These are phyloP conservation scores for Centrocercus urophasianus DNA, from an alignment of 2,113 vertebrate genomes.

Conservation along the genomic window DNA sequence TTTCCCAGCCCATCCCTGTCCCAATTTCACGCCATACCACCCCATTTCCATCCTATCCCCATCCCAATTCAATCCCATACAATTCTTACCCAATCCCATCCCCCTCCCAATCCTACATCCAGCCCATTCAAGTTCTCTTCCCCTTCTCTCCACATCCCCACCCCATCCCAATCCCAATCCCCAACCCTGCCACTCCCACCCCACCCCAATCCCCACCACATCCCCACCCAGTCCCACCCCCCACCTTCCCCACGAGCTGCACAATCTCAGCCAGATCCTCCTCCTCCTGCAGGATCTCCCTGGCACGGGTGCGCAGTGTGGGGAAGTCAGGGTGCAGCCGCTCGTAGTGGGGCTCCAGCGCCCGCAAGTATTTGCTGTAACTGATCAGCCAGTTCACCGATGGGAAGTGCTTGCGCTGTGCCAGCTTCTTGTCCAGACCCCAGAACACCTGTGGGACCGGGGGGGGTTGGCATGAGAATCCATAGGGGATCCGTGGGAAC, in stretches of 20 bases:
- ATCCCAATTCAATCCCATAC: background rate
- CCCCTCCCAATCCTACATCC: background rate
- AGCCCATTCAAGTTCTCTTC: no score
- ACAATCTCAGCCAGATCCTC: conserved; percentile 68
- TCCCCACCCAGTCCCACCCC: background rate
- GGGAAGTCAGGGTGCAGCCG: conserved; percentile 36
- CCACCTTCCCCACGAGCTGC: conserved; percentile 70
- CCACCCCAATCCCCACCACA: background rate
- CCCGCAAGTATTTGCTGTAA: conserved; percentile 69
- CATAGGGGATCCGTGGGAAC: no score
- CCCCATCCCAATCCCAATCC: background rate
- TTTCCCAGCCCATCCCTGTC: no score
- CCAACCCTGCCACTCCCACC: no score
- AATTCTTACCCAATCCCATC: no score
- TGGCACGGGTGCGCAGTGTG: conserved; percentile 35
- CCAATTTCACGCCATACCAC: no score
- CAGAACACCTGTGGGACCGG: conserved; percentile 54
- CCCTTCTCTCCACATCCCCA: background rate
- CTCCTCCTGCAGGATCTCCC: conserved; percentile 70
- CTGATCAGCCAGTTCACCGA: conserved; percentile 70
- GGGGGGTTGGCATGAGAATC: no score
- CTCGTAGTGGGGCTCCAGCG: conserved; percentile 62
- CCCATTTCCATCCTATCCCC: no score
- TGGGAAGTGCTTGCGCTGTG: conserved; percentile 67
- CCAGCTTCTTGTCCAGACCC: conserved; percentile 71